phyloP scores from a whole-genome alignment of 2,113 vertebrate species.

The Sturnus vulgaris region DNA sequence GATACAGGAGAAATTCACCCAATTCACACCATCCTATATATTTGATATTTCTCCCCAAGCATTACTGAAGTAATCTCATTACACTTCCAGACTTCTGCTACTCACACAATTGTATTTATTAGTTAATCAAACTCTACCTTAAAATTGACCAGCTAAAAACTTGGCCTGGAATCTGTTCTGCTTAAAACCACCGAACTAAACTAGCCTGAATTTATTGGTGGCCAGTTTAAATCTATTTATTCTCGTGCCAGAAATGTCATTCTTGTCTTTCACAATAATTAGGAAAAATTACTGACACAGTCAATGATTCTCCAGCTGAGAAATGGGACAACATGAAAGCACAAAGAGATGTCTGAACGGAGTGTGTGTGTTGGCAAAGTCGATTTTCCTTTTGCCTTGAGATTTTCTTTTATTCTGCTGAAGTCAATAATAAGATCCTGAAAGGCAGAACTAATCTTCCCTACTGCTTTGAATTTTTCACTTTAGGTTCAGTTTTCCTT shows the following conservation, averaged over 20 bases:
- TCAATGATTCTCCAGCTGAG: constrained; percentile 1
- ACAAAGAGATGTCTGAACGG: not conserved
- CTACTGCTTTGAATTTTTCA: not conserved
- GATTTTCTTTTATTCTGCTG: constrained; percentile 1
- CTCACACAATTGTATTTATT: not conserved
- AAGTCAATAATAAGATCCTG: not conserved
- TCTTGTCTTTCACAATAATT: not conserved
- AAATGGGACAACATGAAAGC: not conserved
- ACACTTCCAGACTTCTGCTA: not conserved
- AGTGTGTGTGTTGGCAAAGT: not conserved
- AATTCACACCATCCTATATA: not conserved
- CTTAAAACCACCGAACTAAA: not conserved
- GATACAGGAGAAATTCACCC: not conserved
- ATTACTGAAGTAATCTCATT: not conserved
- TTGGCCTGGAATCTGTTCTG: not conserved
- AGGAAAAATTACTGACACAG: not conserved
- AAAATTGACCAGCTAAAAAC: not conserved
- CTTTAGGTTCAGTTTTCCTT: not conserved
- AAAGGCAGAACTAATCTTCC: not conserved
- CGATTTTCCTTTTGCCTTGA: not conserved
- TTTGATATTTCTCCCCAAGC: not conserved
- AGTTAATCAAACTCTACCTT: not conserved
- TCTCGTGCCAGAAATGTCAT: not conserved
- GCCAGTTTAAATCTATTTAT: not conserved
- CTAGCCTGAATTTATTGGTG: not conserved